Evolutionary conservation across 2,797 vertebrate genomes (phyloP).

Genomic region (Propithecus deckenii): DNA sequence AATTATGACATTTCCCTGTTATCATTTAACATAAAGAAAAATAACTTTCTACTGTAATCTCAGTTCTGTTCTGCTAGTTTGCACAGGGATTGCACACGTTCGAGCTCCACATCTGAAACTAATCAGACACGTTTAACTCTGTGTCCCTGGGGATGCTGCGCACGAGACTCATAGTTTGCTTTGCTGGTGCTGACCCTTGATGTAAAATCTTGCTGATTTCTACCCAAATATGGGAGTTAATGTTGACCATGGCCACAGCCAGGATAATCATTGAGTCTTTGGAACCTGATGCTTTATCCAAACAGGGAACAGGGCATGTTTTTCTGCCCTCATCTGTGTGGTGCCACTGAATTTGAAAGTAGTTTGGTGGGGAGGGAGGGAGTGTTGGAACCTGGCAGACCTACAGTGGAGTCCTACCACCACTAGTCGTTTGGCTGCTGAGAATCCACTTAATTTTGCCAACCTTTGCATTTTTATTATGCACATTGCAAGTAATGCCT

Average conservation of each 20-base stretch:
- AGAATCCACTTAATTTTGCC: neutral
- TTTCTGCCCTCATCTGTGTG: neutral
- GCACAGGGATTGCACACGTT: accelerated
- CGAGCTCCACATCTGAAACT: neutral
- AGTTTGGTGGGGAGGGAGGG: accelerated
- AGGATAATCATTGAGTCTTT: neutral
- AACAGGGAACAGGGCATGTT: neutral
- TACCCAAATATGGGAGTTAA: accelerated
- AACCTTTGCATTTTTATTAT: neutral
- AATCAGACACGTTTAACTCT: neutral
- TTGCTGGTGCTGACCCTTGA: neutral
- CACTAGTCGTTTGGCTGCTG: accelerated
- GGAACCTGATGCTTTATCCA: neutral
- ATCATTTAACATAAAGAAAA: neutral
- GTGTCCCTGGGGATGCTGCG: accelerated
- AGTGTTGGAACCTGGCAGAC: neutral
- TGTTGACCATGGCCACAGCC: neutral
- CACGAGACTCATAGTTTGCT: no score
- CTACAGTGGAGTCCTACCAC: neutral
- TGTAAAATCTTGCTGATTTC: neutral
- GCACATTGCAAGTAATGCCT: accelerated
- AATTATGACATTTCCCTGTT: neutral
- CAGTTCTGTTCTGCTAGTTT: neutral
- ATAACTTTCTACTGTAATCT: neutral
- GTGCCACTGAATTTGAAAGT: neutral